phyloP scores from a whole-genome alignment of 1,140 invertebrate genomes.

The Platorchestia sp. region DNA sequence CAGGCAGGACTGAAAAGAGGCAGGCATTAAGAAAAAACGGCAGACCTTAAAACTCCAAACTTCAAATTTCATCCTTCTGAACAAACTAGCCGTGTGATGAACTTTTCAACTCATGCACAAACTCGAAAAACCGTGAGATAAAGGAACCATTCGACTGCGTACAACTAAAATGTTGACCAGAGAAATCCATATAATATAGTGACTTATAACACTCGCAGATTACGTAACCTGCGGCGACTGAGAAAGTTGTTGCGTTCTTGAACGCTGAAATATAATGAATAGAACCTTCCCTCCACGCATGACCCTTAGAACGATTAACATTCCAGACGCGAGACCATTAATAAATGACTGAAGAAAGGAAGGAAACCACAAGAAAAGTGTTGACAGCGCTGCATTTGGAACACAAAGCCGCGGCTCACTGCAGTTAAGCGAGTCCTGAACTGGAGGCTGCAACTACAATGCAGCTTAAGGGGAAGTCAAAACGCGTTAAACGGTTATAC shows the following conservation, averaged over 20 bases:
- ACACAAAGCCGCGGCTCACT: constrained; percentile 11
- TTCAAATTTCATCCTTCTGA: not conserved
- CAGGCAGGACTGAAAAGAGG: not conserved
- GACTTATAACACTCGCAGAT: not conserved
- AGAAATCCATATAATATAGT: not conserved
- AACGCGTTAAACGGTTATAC: not conserved
- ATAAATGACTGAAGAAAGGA: not conserved
- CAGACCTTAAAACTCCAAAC: not conserved
- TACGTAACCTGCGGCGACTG: not conserved
- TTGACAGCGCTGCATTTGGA: not conserved
- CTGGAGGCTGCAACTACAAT: not conserved
- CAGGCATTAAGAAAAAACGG: not conserved
- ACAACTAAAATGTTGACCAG: not conserved
- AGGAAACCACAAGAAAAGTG: constrained; percentile 2
- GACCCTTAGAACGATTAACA: constrained; percentile 8
- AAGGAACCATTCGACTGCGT: not conserved
- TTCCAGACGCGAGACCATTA: constrained; percentile 17
- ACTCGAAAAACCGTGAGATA: not conserved
- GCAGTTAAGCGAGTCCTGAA: not conserved
- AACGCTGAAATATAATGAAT: not conserved
- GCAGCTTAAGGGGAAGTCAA: not conserved
- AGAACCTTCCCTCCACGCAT: not conserved
- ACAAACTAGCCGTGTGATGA: not conserved
- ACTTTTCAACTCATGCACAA: not conserved
- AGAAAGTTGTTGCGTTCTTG: not conserved